Percentiles rank a stretch among this genome's conserved stretches.
These are phyloP conservation scores for Acrocephalus kingi DNA, from an alignment of 2,113 vertebrate genomes.

Conservation along the genomic window DNA sequence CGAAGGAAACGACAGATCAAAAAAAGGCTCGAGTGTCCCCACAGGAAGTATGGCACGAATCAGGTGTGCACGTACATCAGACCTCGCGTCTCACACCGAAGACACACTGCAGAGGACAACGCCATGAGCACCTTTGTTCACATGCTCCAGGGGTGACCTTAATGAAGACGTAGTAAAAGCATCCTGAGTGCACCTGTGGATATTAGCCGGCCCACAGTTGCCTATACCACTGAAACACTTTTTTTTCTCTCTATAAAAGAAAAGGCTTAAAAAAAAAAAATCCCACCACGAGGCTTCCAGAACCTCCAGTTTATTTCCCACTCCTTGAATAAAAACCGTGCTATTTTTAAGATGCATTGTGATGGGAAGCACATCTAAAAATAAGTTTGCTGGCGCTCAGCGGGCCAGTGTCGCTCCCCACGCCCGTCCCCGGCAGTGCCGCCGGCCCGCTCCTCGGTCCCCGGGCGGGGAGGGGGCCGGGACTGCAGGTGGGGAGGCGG, in stretches of 20 bases:
- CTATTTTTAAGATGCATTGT: slow-evolving; percentile 53
- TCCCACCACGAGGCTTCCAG: background rate
- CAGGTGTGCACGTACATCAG: background rate
- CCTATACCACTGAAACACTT: background rate
- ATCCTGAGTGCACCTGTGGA: background rate
- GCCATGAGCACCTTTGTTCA: background rate
- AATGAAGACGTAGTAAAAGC: background rate
- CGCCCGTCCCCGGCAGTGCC: background rate
- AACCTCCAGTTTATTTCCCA: slow-evolving; percentile 6
- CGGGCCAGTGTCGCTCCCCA: background rate
- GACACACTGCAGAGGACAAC: background rate
- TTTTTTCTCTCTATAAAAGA: background rate
- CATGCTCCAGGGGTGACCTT: background rate
- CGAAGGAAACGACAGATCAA: background rate
- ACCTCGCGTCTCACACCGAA: background rate
- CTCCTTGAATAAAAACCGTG: background rate
- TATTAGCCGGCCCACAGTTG: background rate
- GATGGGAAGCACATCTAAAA: slow-evolving; percentile 33
- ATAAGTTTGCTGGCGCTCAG: slow-evolving; percentile 23
- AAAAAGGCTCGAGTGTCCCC: background rate
- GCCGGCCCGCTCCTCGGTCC: background rate
- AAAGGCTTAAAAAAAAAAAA: background rate
- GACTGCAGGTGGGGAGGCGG: slow-evolving; percentile 28
- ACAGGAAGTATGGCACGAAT: background rate
- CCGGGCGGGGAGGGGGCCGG: background rate